Evolutionary conservation across 1,140 invertebrate species (phyloP).

Genomic region (Hesperophylax magnus): DNA sequence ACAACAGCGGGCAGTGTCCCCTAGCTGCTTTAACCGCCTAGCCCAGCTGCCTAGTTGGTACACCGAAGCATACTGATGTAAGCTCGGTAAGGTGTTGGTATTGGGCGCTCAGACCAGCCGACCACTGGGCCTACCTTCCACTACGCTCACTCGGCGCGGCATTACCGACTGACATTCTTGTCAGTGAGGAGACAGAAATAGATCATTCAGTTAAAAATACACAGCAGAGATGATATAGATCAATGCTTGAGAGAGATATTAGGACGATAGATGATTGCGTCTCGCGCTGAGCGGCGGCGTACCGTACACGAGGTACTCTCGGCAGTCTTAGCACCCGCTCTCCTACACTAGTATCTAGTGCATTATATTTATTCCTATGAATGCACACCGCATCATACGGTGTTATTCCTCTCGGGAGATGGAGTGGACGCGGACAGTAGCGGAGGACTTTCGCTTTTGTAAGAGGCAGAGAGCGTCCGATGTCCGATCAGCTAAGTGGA

Average conservation of each 20-base stretch:
- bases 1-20: not conserved
- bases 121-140: slow-evolving; percentile 25
- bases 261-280: slow-evolving; percentile 2
- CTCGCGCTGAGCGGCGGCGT: not conserved
- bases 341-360: no score
- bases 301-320: not conserved
- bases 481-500: slow-evolving; percentile 13
- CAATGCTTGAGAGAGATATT: not conserved
- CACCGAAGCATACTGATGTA: slow-evolving; percentile 14
- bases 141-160: slow-evolving; percentile 29
- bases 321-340: not conserved
- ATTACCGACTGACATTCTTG: slow-evolving; percentile 45
- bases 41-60: not conserved
- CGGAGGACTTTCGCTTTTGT: slow-evolving; percentile 7
- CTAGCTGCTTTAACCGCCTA: not conserved
- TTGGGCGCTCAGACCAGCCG: not conserved
- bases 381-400: not conserved
- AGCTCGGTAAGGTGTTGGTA: not conserved
- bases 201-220: slow-evolving; percentile 49
- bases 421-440: not conserved
- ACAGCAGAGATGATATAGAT: slow-evolving; percentile 19
- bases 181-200: slow-evolving; percentile 48
- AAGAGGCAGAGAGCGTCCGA: slow-evolving; percentile 19
- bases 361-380: no score
- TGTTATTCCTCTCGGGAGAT: slow-evolving; percentile 14